Evolutionary conservation across 2,113 vertebrate genomes (phyloP), one percentile per base, ranked within the genome.

Genomic region (Carassius carassius): DNA sequence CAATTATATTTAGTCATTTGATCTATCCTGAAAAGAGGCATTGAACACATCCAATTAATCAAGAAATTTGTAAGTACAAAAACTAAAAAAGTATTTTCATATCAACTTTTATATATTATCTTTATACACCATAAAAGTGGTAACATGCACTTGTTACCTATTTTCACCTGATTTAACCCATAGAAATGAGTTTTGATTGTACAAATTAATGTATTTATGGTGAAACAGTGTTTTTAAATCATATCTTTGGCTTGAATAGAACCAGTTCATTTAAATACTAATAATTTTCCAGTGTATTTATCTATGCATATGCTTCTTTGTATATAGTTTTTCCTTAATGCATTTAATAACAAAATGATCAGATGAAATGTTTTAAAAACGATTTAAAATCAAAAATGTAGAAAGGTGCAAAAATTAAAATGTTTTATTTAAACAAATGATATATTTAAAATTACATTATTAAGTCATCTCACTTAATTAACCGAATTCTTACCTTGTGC

Each of bases 401-500:
- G 0, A 69, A 69, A 37, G 2, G 16, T 70, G 17, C 14, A 35
- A 3, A 37, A 6, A 29, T 54, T 6, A 17, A 16, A 54, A 54
- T 54, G 14, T 2, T 17, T 5, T 56, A 56, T 56, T 21, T 58
- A 58, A 58, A 58, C 0, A 58, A 58, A 56, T 56, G 0, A 19
- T 10, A 67, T 67, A 32, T 69, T 25, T 23, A 67, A 35, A 35
- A 32, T 67, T n/a, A n/a, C 25, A 32, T 32, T 5, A 21, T 19
- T 10, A 77, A 56, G 49, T 56, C 13, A 21, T 9, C 5, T 21
- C 32, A 17, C 11, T 73, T 44, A 17, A 51, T 29, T 5, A 49
- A 19, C 1, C 11, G 1, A 23, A 19, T 41, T 3, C 90, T 12
- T 84, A 94, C 94, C 94, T 92, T 95, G 94, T 44, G 93, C 94